A percentile compares a stretch with the other conserved stretches of the same genome.
These are phyloP conservation scores for Eleginops maclovinus DNA, from an alignment of 2,113 vertebrate genomes.

Conservation along the genomic window DNA sequence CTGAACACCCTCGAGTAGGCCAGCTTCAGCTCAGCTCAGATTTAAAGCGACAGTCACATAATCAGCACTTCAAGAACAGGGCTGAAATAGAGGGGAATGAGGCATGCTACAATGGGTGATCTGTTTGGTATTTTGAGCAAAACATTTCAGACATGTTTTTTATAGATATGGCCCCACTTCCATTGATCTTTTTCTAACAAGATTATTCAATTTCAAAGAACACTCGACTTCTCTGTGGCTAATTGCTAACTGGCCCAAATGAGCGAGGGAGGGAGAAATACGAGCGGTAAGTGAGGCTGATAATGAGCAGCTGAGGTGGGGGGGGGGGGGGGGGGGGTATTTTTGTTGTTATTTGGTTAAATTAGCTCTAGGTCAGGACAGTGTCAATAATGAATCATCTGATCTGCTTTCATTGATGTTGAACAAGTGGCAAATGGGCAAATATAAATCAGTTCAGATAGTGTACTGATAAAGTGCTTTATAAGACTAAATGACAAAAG, in stretches of 20 bases:
- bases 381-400: conserved; percentile 32
- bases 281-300: conserved; percentile 25
- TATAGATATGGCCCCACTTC: too few species aligned
- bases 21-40: too few species aligned
- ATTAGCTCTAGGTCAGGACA: conserved; percentile 43
- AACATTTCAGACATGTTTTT: too few species aligned
- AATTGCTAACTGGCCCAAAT: conserved; percentile 34
- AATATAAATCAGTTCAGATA: conserved; percentile 3
- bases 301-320: conserved; percentile 11
- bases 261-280: conserved; percentile 8
- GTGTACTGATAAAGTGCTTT: neutral
- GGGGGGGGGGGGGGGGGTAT: neutral
- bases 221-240: conserved; percentile 9
- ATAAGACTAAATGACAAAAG: neutral
- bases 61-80: too few species aligned
- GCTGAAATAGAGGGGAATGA: too few species aligned
- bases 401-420: conserved; percentile 20
- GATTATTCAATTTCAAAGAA: conserved; percentile 21
- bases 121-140: too few species aligned
- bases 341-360: conserved; percentile 32
- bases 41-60: too few species aligned
- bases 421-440: conserved; percentile 12
- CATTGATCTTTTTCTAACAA: neutral
- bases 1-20: too few species aligned
- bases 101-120: too few species aligned